Evolutionary conservation across 2,797 vertebrate species (phyloP).

Genomic region (Thaleichthys pacificus): DNA sequence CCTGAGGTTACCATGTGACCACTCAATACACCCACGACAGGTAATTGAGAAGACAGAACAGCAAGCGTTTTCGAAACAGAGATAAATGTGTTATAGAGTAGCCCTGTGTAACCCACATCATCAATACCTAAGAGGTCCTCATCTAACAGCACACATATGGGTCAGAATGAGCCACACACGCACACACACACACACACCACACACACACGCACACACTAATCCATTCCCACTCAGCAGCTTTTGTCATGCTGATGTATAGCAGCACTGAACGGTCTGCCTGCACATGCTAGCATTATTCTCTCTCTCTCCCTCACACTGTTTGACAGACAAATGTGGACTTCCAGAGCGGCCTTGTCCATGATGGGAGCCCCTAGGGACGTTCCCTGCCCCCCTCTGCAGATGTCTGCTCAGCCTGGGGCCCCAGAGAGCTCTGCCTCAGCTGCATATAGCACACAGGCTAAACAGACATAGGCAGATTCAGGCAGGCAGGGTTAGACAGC

Average conservation of each 20-base stretch:
- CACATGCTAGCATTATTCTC: constrained; percentile 51
- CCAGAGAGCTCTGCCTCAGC: constrained; percentile 18
- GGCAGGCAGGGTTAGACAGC: neutral
- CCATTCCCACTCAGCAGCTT: constrained; percentile 62
- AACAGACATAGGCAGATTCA: constrained; percentile 30
- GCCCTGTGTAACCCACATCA: constrained; percentile 24
- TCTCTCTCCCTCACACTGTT: constrained; percentile 30
- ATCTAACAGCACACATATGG: constrained; percentile 48
- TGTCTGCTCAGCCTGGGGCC: constrained; percentile 35
- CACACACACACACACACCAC: constrained; percentile 31
- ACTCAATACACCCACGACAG: too few relatives aligned
- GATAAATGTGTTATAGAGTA: constrained; percentile 16
- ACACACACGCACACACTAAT: constrained; percentile 29
- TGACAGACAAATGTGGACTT: constrained; percentile 54
- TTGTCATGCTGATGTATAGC: constrained; percentile 58
- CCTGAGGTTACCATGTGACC: too few relatives aligned
- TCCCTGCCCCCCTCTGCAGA: constrained; percentile 34
- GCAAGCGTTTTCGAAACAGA: neutral
- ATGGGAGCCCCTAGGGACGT: constrained; percentile 50
- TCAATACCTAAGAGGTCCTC: constrained; percentile 41
- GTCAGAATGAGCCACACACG: constrained; percentile 8
- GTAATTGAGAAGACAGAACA: too few relatives aligned
- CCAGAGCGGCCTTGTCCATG: constrained; percentile 53
- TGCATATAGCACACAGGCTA: neutral
- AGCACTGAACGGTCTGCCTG: constrained; percentile 27